These are phyloP conservation scores for Falco columbarius DNA, from an alignment of 2,797 vertebrate species.

Conservation along the genomic window DNA sequence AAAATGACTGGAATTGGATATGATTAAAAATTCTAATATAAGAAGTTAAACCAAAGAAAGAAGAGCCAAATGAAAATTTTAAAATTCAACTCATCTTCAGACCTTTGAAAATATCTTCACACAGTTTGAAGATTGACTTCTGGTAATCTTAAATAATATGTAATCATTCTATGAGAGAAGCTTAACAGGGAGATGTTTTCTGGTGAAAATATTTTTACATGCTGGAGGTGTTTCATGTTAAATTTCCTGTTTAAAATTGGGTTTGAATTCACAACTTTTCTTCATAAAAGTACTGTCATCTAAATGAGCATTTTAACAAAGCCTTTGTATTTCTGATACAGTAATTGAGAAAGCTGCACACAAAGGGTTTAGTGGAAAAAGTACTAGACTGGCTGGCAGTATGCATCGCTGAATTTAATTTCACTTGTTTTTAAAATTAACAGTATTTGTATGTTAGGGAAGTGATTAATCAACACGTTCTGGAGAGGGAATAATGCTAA, in stretches of 20 bases:
- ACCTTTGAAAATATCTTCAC: not conserved
- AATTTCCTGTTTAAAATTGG: not conserved
- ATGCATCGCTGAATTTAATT: not conserved
- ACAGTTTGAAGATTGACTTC: not conserved
- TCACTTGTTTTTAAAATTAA: not conserved
- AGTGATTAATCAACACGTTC: not conserved
- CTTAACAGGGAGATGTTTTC: not conserved
- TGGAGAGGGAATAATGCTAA: not conserved
- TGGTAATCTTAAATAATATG: not conserved
- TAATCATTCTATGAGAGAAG: not conserved
- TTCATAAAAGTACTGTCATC: not conserved
- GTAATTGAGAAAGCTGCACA: not conserved
- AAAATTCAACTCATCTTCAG: not conserved
- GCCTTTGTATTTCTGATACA: not conserved
- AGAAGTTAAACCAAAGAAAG: not conserved
- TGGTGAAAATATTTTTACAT: not conserved
- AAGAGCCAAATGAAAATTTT: not conserved
- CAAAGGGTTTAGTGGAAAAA: not conserved
- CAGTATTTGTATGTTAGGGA: not conserved
- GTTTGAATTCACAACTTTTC: not conserved
- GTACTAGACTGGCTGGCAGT: not conserved
- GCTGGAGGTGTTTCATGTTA: not conserved
- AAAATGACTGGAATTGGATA: conserved; percentile 28
- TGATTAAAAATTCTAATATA: not conserved
- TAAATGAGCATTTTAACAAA: not conserved